Evolutionary conservation across 1,140 invertebrate genomes (phyloP), one percentile per base, ranked within the genome.

Genomic region (Trialeurodes vaporariorum): DNA sequence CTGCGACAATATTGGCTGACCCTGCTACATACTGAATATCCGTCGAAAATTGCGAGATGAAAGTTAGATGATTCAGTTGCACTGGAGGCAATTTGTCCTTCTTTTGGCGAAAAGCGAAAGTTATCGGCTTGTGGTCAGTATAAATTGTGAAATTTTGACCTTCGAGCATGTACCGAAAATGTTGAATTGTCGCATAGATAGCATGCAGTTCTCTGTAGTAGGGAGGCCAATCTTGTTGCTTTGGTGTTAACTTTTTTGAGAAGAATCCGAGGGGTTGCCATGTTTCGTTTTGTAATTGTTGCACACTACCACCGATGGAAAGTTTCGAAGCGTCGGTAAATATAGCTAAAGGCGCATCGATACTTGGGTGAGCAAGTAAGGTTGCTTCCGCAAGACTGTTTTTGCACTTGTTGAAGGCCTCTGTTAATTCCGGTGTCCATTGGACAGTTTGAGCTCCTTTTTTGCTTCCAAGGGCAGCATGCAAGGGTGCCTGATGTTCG

Each of bases 61-160:
- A 77, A 64, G 75, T 74, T 1, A 79, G 61, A n/a, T 78, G 72
- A 17, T 71, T 64, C 2, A 69, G 69, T 67, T 74, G 75, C 1
- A 71, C 60, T 23, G 74, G 77, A 11, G 76, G 75, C 60, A 63
- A 70, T 34, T 75, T 72, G n/a, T 75, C 71, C 0, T 12, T 22
- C 25, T 72, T 72, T 58, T 74, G 73, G 2, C 25, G 11, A 27
- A 76, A 76, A 9, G 73, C 74, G 61, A 65, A 74, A 11, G 69
- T 68, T 1, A 77, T 67, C 17, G 77, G 77, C 68, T 77, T 77
- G 66, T 79, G 76, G 65, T 78, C 76, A 0, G 77, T 78, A 59
- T 67, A 74, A 22, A 79, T 73, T 0, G 59, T 71, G 49, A 78
- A 70, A 23, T 69, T 9, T 27, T 70, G 60, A 2, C 71, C 74